Base-by-base conservation (phyloP, 2,888 invertebrate genomes). In the Caenorhabditis imperialis region DNA sequence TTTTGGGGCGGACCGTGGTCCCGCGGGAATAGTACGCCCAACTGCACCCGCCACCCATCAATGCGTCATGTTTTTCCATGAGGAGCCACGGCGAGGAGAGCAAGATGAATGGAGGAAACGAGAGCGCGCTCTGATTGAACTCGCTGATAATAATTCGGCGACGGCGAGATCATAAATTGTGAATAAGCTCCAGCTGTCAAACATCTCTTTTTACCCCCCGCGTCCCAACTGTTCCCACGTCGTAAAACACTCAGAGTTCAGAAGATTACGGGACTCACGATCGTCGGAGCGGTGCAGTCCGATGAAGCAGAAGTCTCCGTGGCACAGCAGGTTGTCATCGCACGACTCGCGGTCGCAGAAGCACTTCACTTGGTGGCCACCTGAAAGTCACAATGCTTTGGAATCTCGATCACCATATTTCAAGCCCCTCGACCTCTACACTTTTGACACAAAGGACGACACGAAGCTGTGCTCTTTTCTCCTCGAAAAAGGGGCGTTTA, bases 281-380 rank as follows among this genome's bases (percentile, higher is more conserved):
- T 67, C 55, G 40, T 74, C 73, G 20, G 42, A 58, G 0, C 73
- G 60, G 7, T 77, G 71, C 44, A 86, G 65, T 35, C 86, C 86
- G 48, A 86, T 84, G 45, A 85, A 78, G 61, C 86, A 86, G 69
- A 81, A 85, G 37, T 85, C 79, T 12, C 85, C 85, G 25, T 71
- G 75, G 48, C 86, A 86, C 18, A 86, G 67, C 6, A 85, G 71
- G 35, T 81, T 75, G 30, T 85, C 85, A 22, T 83, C 81, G 57
- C 86, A 86, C 2, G 81, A 78, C 14, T 76, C 72, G 22, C 84
- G 80, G 67, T 86, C 86, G 60, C 86, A 86, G 77, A 86, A 86
- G 48, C 86, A 86, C 74, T 84, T 85, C 23, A 85, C 77, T 50
- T 63, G 62, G 10, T 35, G 1, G n/a, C 45, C 27, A 2, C 57